These are phyloP conservation scores for Tachycineta bicolor DNA, from an alignment of 2,113 vertebrate species.

Conservation along the genomic window DNA sequence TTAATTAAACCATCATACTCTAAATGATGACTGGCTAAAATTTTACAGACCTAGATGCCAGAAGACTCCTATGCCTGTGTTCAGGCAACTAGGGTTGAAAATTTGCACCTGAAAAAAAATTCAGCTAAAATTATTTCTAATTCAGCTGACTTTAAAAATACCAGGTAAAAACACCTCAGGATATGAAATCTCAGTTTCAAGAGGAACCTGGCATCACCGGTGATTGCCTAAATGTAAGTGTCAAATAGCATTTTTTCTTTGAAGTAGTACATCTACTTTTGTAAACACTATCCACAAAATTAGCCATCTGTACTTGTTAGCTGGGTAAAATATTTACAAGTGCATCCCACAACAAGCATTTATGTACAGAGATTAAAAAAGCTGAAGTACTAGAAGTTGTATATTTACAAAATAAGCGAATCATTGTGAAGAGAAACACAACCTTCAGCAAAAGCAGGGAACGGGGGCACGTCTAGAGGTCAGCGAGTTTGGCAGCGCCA, in stretches of 20 bases:
- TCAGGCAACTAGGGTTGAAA: constrained; percentile 33
- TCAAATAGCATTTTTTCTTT: constrained; percentile 74
- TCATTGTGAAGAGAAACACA: constrained; percentile 65
- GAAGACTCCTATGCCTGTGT: neutral
- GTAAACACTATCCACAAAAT: constrained; percentile 82
- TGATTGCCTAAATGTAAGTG: constrained; percentile 70
- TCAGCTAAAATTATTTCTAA: constrained; percentile 61
- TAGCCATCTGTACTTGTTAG: constrained; percentile 78
- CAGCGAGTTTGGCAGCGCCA: constrained; percentile 68
- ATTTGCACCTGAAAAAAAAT: constrained; percentile 56
- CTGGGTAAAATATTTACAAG: constrained; percentile 77
- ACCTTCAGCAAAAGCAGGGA: constrained; percentile 63
- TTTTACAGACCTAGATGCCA: constrained; percentile 66
- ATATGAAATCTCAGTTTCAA: constrained; percentile 62
- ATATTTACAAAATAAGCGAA: constrained; percentile 69
- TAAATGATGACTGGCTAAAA: constrained; percentile 59
- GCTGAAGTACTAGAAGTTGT: constrained; percentile 59
- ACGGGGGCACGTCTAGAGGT: constrained; percentile 39
- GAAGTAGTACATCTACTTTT: constrained; percentile 78
- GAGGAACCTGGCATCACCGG: constrained; percentile 68
- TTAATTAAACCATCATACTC: constrained; percentile 18
- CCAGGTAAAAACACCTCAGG: constrained; percentile 66
- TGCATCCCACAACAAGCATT: constrained; percentile 77
- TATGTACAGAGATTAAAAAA: constrained; percentile 79
- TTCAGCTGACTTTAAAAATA: constrained; percentile 59